Conservation (phyloP, 2,888 invertebrate genomes). For the Calliphora vomitoria region DNA sequence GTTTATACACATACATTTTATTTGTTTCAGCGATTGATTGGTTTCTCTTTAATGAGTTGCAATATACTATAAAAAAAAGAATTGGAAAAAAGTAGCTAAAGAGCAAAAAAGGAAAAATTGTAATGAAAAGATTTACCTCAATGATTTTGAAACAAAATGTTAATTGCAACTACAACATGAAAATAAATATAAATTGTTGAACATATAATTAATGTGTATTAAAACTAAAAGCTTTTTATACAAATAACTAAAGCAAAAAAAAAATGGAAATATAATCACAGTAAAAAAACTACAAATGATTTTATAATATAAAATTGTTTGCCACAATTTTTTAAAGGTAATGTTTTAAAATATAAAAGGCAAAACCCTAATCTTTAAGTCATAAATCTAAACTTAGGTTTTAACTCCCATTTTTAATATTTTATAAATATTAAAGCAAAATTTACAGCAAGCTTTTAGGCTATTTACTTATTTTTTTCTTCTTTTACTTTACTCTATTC, state of each 20-base stretch:
- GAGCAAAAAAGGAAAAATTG: conserved; percentile 13
- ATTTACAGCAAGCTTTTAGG: conserved; percentile 30
- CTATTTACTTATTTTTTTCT: neutral
- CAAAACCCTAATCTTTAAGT: too few species aligned
- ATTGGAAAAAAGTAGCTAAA: neutral
- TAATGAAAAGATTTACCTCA: conserved; percentile 60
- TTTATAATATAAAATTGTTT: too few species aligned
- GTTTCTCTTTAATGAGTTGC: conserved; percentile 46
- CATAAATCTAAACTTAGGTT: neutral
- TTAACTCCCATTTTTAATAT: neutral
- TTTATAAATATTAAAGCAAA: neutral
- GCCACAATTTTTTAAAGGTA: too few species aligned
- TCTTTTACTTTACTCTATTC: neutral
- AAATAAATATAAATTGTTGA: conserved; percentile 2
- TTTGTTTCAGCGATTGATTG: conserved; percentile 58
- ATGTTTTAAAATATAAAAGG: too few species aligned
- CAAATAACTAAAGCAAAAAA: conserved; percentile 16
- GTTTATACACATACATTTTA: conserved; percentile 33
- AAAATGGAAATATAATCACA: too few species aligned
- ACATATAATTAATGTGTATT: conserved; percentile 5
- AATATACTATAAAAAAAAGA: neutral
- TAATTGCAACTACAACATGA: neutral
- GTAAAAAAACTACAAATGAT: too few species aligned
- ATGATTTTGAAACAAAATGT: conserved; percentile 38
- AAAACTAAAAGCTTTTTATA: neutral